A percentile compares a stretch with the other conserved stretches of the same genome.
Conservation (phyloP, 2,888 invertebrate species). For the Cephus runcator region DNA sequence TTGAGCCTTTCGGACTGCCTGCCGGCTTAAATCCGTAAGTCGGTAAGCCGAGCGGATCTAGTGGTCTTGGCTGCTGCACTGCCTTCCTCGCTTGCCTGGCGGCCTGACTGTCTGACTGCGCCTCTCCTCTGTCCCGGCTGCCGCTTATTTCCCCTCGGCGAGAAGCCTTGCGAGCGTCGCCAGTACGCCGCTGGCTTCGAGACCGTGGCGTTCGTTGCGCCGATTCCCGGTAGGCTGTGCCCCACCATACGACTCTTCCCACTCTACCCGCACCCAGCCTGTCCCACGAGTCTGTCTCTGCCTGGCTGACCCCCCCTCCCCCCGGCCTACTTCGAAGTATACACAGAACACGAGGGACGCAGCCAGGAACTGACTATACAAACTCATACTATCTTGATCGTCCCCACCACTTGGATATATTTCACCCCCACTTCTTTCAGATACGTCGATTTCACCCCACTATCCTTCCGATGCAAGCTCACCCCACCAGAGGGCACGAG, state of each 20-base stretch:
- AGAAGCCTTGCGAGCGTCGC: conserved; percentile 16
- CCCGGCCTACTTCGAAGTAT: neutral
- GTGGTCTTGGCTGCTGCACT: conserved; percentile 58
- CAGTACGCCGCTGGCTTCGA: conserved; percentile 14
- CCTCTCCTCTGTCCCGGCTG: conserved; percentile 54
- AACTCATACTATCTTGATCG: neutral
- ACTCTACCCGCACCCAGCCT: conserved; percentile 36
- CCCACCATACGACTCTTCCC: conserved; percentile 44
- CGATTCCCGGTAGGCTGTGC: conserved; percentile 34
- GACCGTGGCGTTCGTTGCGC: conserved; percentile 21
- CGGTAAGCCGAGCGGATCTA: conserved; percentile 62
- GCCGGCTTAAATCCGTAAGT: conserved; percentile 64
- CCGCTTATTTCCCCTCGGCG: conserved; percentile 38
- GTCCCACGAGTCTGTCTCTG: neutral
- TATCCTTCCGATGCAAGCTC: neutral
- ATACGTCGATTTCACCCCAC: neutral
- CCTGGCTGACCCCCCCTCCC: neutral
- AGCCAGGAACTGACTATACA: neutral
- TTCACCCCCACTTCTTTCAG: neutral
- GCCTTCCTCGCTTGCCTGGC: conserved; percentile 45
- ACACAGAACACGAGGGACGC: neutral
- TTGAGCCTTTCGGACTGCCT: conserved; percentile 63
- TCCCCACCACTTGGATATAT: neutral
- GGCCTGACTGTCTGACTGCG: conserved; percentile 61
- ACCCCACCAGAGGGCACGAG: neutral